Evolutionary conservation across 2,797 vertebrate genomes (phyloP).

Genomic region (Callimico goeldii): DNA sequence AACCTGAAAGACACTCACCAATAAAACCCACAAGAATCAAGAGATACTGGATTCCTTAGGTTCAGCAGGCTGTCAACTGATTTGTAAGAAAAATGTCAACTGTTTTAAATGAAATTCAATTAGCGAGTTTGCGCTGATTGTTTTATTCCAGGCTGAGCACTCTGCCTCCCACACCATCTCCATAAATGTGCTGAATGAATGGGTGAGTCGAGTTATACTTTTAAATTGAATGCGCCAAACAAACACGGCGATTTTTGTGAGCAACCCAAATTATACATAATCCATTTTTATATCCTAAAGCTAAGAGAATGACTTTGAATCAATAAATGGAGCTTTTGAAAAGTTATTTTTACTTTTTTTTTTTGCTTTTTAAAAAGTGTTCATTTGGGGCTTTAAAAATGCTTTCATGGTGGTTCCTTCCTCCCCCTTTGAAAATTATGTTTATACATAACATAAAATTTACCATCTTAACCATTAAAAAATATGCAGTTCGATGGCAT

Average conservation of each 20-base stretch:
- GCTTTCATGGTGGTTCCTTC: not conserved
- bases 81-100: not conserved
- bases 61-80: not conserved
- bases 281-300: not conserved
- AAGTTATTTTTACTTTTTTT: slow-evolving; percentile 1
- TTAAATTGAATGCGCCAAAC: not conserved
- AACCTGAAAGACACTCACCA: not conserved
- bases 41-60: not conserved
- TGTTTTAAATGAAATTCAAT: slow-evolving; percentile 12
- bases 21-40: not conserved
- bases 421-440: not conserved
- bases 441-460: not conserved
- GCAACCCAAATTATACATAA: not conserved
- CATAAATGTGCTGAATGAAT: not conserved
- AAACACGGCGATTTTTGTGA: not conserved
- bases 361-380: not conserved
- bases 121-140: not conserved
- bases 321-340: not conserved
- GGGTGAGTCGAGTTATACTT: not conserved
- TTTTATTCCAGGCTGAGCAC: not conserved
- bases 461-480: not conserved
- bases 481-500: not conserved
- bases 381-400: not conserved
- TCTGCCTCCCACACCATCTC: not conserved
- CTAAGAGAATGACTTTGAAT: not conserved